A percentile compares a stretch with the other conserved stretches of the same genome.
Evolutionary conservation across 2,797 vertebrate species (phyloP).

Genomic region (Pseudomugil gertrudae): DNA sequence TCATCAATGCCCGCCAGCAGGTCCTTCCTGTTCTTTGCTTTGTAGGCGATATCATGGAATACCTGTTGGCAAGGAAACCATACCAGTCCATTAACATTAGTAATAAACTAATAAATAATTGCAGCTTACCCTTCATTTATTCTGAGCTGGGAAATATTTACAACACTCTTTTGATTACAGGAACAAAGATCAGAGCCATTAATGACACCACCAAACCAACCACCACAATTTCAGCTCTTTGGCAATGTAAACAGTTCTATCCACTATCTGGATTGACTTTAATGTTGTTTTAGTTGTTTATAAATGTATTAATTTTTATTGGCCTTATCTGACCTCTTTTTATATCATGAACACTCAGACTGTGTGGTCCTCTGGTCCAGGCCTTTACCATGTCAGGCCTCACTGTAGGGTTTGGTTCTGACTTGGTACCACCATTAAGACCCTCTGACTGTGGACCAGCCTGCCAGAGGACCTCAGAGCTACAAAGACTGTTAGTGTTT

Average conservation of each 20-base stretch:
- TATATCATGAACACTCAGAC: too few relatives aligned
- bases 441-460: too few relatives aligned
- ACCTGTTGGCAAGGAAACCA: conserved; percentile 79
- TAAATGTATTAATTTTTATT: too few relatives aligned
- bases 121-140: neutral
- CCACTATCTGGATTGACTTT: too few relatives aligned
- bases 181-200: neutral
- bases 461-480: too few relatives aligned
- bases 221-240: neutral
- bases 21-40: conserved; percentile 94
- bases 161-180: neutral
- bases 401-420: too few relatives aligned
- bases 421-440: too few relatives aligned
- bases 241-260: conserved; percentile 16
- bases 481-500: too few relatives aligned
- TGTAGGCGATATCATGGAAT: conserved; percentile 98
- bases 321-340: too few relatives aligned
- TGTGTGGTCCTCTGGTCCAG: too few relatives aligned
- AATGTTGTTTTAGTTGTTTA: too few relatives aligned
- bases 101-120: conserved; percentile 9
- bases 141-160: neutral
- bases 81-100: neutral
- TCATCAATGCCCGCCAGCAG: conserved; percentile 97
- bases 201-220: neutral
- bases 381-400: too few relatives aligned